These are phyloP conservation scores for Heliocidaris erythrogramma DNA, from an alignment of 35 echinoderm and acorn worm genomes.

Conservation along the genomic window DNA sequence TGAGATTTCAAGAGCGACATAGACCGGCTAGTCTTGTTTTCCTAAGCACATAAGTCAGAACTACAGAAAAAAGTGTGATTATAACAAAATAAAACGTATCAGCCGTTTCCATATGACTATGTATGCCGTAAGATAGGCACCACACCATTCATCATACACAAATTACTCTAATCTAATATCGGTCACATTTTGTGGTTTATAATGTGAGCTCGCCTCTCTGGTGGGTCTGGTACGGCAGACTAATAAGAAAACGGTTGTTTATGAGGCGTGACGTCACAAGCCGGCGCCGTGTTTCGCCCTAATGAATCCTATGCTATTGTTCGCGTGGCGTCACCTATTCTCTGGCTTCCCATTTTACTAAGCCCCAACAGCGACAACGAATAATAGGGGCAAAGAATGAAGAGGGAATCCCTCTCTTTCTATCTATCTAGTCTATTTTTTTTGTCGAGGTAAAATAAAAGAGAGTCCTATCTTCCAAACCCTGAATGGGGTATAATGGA, in stretches of 20 bases:
- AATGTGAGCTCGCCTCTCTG: neutral
- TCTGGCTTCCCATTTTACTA: neutral
- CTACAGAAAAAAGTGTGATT: neutral
- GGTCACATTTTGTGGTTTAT: neutral
- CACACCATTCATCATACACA: neutral
- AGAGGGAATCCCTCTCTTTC: neutral
- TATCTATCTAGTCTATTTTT: neutral
- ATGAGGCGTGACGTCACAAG: constrained; percentile 36
- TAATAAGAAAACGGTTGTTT: constrained; percentile 22
- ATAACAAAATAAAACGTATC: neutral
- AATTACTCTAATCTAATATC: neutral
- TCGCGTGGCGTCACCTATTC: constrained; percentile 41
- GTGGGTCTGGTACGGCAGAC: neutral
- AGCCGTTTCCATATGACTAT: neutral
- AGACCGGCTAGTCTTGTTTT: neutral
- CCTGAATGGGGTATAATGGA: neutral
- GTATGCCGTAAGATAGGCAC: neutral
- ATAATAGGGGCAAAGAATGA: constrained; percentile 8
- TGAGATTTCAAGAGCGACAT: neutral
- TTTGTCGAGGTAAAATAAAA: neutral
- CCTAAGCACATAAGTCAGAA: neutral
- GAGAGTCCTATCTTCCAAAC: neutral
- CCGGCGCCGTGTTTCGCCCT: constrained; percentile 27
- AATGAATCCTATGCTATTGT: constrained; percentile 26
- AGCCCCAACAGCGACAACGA: constrained; percentile 20